A percentile compares a stretch with the other conserved stretches of the same genome.
Evolutionary conservation across 2,113 vertebrate species (phyloP).

Genomic region (Indicator maculatus): DNA sequence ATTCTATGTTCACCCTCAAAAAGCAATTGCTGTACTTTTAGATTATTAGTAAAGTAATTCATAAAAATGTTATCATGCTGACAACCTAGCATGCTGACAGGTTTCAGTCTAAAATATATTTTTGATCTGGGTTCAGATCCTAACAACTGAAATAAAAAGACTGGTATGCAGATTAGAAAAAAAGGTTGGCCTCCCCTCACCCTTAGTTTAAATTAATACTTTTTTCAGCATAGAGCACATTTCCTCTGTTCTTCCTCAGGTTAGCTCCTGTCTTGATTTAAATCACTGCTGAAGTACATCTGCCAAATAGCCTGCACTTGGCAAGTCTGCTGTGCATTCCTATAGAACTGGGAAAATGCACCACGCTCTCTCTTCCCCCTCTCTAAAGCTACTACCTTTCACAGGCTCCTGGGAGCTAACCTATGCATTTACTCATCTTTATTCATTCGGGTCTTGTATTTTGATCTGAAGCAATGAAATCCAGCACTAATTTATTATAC

Average conservation of each 20-base stretch:
- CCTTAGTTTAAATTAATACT: not conserved
- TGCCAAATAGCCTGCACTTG: not conserved
- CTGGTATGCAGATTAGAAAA: not conserved
- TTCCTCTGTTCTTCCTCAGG: not conserved
- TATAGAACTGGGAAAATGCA: not conserved
- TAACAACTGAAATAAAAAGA: not conserved
- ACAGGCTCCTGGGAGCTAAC: not conserved
- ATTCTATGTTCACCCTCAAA: not conserved
- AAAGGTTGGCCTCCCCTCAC: not conserved
- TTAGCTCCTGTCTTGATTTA: not conserved
- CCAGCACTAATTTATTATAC: not conserved
- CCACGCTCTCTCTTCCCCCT: not conserved
- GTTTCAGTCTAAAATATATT: not conserved
- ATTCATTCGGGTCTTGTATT: not conserved
- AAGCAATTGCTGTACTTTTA: not conserved
- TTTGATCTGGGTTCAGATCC: not conserved
- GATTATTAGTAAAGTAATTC: not conserved
- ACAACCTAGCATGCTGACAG: not conserved
- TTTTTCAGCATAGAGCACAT: not conserved
- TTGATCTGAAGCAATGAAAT: not conserved
- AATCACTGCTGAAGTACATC: not conserved
- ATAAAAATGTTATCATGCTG: not conserved
- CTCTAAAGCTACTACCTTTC: not conserved
- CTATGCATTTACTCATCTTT: not conserved
- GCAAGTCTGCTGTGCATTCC: not conserved